These are phyloP conservation scores for Lagenorhynchus albirostris DNA, from an alignment of 2,113 vertebrate genomes.

Conservation along the genomic window DNA sequence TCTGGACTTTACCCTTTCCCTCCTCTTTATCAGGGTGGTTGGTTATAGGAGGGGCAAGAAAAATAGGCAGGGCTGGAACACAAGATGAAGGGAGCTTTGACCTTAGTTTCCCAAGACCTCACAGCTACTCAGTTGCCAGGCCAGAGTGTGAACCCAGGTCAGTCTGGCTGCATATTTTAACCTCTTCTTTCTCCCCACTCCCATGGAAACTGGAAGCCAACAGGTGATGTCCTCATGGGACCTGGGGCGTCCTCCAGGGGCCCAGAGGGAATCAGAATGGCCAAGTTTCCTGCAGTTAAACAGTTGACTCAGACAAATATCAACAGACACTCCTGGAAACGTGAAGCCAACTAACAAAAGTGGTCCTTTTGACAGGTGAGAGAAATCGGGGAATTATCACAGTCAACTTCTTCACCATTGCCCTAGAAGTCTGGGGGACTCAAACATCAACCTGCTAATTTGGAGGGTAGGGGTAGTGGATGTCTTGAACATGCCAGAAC, in stretches of 20 bases:
- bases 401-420: neutral
- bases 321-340: slow-evolving; percentile 49
- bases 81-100: neutral
- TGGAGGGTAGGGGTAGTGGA: rapidly evolving
- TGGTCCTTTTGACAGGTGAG: neutral
- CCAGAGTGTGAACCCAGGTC: neutral
- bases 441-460: neutral
- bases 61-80: neutral
- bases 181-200: neutral
- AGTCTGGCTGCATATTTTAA: neutral
- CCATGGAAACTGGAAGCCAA: neutral
- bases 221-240: neutral
- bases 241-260: neutral
- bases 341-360: neutral
- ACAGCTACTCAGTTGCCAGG: neutral
- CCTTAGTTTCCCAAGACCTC: neutral
- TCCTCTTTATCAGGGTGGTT: neutral
- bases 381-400: neutral
- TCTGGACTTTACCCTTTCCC: slow-evolving; percentile 20
- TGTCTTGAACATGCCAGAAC: neutral
- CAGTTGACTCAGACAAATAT: slow-evolving; percentile 4
- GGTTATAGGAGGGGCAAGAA: neutral
- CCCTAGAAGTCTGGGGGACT: neutral
- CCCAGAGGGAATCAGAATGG: neutral
- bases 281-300: neutral